Base-by-base conservation (phyloP, 2,113 vertebrate genomes). In the Nannobrachium achirus region DNA sequence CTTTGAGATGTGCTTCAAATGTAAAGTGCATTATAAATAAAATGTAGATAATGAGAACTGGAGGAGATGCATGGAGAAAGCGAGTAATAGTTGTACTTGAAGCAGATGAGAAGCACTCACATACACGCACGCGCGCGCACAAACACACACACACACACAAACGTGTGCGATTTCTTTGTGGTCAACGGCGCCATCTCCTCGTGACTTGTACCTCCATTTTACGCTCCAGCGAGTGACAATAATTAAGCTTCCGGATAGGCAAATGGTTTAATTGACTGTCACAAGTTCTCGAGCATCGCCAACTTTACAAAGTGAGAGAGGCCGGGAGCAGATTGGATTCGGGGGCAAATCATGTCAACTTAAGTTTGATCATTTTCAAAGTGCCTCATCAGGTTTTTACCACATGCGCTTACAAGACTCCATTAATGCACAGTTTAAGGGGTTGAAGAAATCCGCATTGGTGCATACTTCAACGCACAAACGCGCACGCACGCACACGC, bases 191-290 rank as follows among this genome's bases (percentile, higher is more conserved):
- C 71, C 70, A 71, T 75, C 86, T 82, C 65, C 52, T 61, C 65
- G 61, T 39, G 71, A 69, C 69, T 80, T 48, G 65, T 61, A 63
- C 86, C 74, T 83, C 83, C 68, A 84, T 88, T 90, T 90, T 90
- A 87, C 84, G 88, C 88, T 87, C 84, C 81, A 85, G 60, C 13
- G 72, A 59, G 78, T 82, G 83, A 89, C 86, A 89, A 87, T 87
- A 90, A 88, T 87, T 84, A 82, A 82, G 68, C 75, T 66, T 67
- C 69, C 69, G 33, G 78, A 86, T 89, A 91, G 90, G 89, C 86
- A 92, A 89, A 91, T 86, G 69, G 57, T 46, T 77, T 88, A 91
- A 89, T 92, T 88, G 89, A 89, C 84, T 90, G 89, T 90, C 86
- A 89, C 76, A 77, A 88, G 80, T 80, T 83, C 75, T 74, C 71